Conservation (phyloP, 2,113 vertebrate species). For the Antechinus flavipes region DNA sequence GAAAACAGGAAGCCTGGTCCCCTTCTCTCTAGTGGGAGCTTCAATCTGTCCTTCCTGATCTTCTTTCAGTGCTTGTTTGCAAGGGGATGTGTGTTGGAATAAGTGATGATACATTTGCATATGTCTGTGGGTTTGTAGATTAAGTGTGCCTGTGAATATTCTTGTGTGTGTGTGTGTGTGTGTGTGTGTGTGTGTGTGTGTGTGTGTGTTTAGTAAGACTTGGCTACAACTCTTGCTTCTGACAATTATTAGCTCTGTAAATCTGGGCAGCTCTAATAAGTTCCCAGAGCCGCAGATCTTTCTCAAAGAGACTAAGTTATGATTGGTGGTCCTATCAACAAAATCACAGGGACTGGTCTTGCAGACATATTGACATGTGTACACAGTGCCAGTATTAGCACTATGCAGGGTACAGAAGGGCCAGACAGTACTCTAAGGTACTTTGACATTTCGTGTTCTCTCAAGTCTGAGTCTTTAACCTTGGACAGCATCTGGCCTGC, state of each 20-base stretch:
- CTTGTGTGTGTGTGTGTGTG: not conserved
- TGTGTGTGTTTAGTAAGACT: too few species aligned
- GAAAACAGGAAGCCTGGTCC: conserved; percentile 3
- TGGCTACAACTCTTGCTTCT: not conserved
- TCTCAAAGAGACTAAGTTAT: not conserved
- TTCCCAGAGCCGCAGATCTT: not conserved
- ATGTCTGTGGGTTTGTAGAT: not conserved
- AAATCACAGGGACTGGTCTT: not conserved
- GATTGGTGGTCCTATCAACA: not conserved
- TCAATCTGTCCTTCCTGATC: not conserved
- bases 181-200: not conserved
- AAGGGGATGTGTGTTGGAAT: not conserved
- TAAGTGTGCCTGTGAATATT: too few species aligned
- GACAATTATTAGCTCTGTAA: not conserved
- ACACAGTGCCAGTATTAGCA: not conserved
- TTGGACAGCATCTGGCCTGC: not conserved
- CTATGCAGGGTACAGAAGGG: not conserved
- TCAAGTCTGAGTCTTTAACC: not conserved
- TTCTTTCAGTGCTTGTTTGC: not conserved
- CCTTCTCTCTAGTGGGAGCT: not conserved
- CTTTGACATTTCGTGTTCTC: not conserved
- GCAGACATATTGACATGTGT: not conserved
- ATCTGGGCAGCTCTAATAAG: not conserved
- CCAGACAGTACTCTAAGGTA: not conserved
- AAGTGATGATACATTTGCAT: not conserved